Evolutionary conservation across 2,888 invertebrate genomes (phyloP), one percentile per base, ranked within the genome.

Genomic region (Frankliniella intonsa): DNA sequence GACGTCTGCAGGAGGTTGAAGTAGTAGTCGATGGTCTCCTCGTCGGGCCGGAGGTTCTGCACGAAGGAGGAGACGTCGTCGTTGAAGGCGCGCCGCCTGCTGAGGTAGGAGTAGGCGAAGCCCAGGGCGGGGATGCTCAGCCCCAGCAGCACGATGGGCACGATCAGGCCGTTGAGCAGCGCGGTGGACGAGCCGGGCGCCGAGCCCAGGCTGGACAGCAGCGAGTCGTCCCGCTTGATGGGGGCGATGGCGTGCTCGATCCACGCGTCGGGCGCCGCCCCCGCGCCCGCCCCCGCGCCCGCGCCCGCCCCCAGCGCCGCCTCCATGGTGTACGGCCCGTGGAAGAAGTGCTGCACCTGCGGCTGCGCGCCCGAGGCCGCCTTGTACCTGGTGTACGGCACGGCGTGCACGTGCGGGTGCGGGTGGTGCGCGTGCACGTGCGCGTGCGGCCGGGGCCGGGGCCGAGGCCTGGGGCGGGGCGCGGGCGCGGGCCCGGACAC

Each of bases 91-190:
- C 69, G 69, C 69, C 83, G 51, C 50, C 81, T 69, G 62, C 80
- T 81, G 50, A 83, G 69, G 76, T 82, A 82, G 12, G 83, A 81
- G 51, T 83, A 83, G 82, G 82, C 82, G 49, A 83, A 81, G 17
- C 83, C 83, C 17, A 83, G 55, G 11, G 83, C 83, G 10, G 83
- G 83, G 69, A 83, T 83, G 80, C 83, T 83, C 55, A 83, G 80
- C 12, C 83, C 83, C n/a, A 83, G 49, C 22, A 83, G 81, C 11
- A 82, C 81, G 49, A 83, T 49, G 10, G 83, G 83, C 5, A 83
- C 76, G 38, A 83, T n/a, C 19, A 82, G 27, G 8, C 65, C 82
- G 81, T 82, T 69, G 69, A 69, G 69, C 69, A 69, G 69, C 9
- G 69, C 69, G n/a, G 69, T 69, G n/a, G 69, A 69, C n/a, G 69